A percentile compares a stretch with the other conserved stretches of the same genome.
phyloP scores from a whole-genome alignment of 2,113 vertebrate species.

The Puntigrus tetrazona region DNA sequence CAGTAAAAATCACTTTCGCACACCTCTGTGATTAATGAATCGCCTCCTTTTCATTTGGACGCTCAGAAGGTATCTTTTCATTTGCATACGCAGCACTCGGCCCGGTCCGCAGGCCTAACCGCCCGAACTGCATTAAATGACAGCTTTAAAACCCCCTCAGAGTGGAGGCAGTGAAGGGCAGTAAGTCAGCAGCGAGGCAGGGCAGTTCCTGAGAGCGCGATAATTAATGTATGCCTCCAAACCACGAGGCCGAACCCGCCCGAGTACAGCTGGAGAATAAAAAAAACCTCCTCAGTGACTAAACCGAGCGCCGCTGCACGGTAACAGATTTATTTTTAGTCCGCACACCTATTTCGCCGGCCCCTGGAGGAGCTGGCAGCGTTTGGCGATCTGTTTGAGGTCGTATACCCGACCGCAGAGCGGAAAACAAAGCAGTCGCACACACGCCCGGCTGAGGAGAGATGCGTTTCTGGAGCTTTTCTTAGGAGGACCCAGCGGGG shows the following conservation, averaged over 20 bases:
- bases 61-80: conserved; percentile 49
- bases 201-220: conserved; percentile 65
- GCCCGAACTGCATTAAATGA: conserved; percentile 73
- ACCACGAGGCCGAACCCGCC: conserved; percentile 62
- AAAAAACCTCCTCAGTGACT: conserved; percentile 53
- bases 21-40: conserved; percentile 78
- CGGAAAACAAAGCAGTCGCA: conserved; percentile 1
- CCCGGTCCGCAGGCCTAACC: conserved; percentile 68
- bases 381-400: conserved; percentile 28
- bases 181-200: conserved; percentile 62
- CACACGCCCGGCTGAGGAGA: not conserved
- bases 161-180: conserved; percentile 64
- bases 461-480: not conserved
- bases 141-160: conserved; percentile 65
- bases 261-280: conserved; percentile 57
- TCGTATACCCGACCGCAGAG: conserved; percentile 27
- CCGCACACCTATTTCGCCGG: conserved; percentile 36
- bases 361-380: conserved; percentile 15
- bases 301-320: conserved; percentile 38
- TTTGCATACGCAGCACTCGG: conserved; percentile 47
- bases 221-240: conserved; percentile 75
- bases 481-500: not conserved
- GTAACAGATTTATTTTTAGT: conserved; percentile 57
- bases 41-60: conserved; percentile 56
- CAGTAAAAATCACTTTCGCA: conserved; percentile 74